Evolutionary conservation across 2,797 vertebrate species (phyloP).

Genomic region (Cossypha dichroa): DNA sequence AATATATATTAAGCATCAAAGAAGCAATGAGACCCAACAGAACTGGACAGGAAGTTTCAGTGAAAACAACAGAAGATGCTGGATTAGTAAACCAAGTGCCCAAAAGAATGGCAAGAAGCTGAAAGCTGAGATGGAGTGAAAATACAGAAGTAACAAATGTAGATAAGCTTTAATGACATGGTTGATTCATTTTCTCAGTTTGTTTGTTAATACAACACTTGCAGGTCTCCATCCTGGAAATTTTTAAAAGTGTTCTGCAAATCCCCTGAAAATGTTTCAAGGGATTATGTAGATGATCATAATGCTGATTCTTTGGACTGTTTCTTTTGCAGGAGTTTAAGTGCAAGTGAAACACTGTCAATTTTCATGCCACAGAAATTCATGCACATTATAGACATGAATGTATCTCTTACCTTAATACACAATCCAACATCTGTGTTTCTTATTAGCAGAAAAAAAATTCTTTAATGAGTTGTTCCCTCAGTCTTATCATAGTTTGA

Average conservation of each 20-base stretch:
- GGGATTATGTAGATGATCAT: not conserved
- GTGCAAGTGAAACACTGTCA: not conserved
- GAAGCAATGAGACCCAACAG: not conserved
- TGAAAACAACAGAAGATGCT: not conserved
- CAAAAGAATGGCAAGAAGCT: not conserved
- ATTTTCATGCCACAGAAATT: not conserved
- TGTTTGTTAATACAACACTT: not conserved
- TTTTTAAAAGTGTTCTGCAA: not conserved
- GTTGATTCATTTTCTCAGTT: not conserved
- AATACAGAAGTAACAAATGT: not conserved
- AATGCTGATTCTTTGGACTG: not conserved
- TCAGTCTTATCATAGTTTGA: not conserved
- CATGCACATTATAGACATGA: not conserved
- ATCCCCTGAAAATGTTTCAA: not conserved
- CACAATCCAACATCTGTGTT: not conserved
- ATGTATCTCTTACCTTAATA: not conserved
- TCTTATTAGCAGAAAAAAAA: not conserved
- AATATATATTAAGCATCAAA: not conserved
- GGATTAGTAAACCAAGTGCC: not conserved
- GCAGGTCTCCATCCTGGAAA: not conserved
- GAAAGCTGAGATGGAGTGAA: not conserved
- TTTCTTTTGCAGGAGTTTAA: not conserved
- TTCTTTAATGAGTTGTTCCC: not conserved
- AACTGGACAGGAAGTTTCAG: not conserved
- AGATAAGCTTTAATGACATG: not conserved